Percentiles rank a stretch among this genome's conserved stretches.
These are phyloP conservation scores for Pterocles gutturalis DNA, from an alignment of 2,113 vertebrate species.

Conservation along the genomic window DNA sequence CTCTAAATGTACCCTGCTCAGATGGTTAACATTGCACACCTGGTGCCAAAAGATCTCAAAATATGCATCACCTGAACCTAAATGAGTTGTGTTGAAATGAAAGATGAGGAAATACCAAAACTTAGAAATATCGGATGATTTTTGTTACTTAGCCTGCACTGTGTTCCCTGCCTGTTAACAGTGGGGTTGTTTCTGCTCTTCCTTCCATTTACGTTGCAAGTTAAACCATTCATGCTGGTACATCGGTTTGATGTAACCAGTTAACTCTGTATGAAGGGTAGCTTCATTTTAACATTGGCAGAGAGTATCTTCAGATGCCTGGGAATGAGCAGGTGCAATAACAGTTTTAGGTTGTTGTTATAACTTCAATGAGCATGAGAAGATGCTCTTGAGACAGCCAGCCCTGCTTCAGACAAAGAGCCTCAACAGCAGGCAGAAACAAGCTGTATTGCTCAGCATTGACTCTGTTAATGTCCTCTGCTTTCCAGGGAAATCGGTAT, in stretches of 20 bases:
- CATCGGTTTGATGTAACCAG: neutral
- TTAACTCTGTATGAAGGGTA: neutral
- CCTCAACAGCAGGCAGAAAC: neutral
- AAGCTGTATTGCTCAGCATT: neutral
- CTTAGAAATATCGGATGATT: neutral
- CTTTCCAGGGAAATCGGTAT: neutral
- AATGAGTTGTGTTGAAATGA: neutral
- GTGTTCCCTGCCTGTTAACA: neutral
- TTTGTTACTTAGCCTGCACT: neutral
- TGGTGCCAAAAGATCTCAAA: neutral
- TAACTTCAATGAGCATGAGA: neutral
- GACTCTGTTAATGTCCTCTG: neutral
- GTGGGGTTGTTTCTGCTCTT: neutral
- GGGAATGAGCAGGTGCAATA: neutral
- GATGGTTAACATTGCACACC: neutral
- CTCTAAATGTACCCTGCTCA: neutral
- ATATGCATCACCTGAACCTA: neutral
- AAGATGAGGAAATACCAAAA: neutral
- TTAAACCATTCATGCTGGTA: neutral
- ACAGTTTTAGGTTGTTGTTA: neutral
- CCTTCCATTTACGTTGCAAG: neutral
- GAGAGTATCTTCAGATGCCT: neutral
- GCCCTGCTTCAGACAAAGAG: neutral
- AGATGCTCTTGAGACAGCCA: neutral
- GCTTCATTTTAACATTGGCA: neutral